Evolutionary conservation across 1,140 invertebrate species (phyloP), one percentile per base, ranked within the genome.

Genomic region (Halyomorpha halys): DNA sequence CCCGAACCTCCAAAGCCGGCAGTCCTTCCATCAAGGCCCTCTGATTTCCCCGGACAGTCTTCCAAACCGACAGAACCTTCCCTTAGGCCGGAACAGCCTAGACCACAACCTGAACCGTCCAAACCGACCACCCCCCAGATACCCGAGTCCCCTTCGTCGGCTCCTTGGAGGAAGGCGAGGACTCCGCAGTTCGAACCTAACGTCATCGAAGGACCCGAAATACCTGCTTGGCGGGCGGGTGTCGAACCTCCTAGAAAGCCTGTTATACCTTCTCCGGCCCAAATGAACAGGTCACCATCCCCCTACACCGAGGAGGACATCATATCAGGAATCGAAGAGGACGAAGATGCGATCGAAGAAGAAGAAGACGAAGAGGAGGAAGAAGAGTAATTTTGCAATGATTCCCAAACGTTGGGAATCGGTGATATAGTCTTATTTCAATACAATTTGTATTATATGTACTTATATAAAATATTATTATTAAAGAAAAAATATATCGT

Each of bases 301-400:
- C 63, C 63, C 6, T 56, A 65, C n/a, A 54, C 63, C 23, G 63
- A 65, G 21, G 63, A 65, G 16, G 63, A 65, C 25, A 56, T 56
- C 2, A 65, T 65, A 19, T 54, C 63, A 13, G 56, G 44, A 19
- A 34, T 65, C 15, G 63, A 60, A 23, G 63, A 65, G 16, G 56
- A 60, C 18, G 56, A 56, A 8, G 63, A 49, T n/a, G 39, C 44
- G 9, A 47, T 15, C 16, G 61, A 63, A 18, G 61, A 63, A 63
- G 63, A 65, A 47, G 44, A 23, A 2, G 34, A 49, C 6, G 45
- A 47, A 47, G 47, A 49, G 19, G 47, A 49, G n/a, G 47, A 49
- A 49, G 47, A 49, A 49, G 47, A 49, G 34, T 39, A 39, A 39
- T 39, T 39, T 39, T 9, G 34, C 13, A 9, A 13, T 39, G 34